Base-by-base conservation (phyloP, 2,113 vertebrate species). In the Clinocottus analis region DNA sequence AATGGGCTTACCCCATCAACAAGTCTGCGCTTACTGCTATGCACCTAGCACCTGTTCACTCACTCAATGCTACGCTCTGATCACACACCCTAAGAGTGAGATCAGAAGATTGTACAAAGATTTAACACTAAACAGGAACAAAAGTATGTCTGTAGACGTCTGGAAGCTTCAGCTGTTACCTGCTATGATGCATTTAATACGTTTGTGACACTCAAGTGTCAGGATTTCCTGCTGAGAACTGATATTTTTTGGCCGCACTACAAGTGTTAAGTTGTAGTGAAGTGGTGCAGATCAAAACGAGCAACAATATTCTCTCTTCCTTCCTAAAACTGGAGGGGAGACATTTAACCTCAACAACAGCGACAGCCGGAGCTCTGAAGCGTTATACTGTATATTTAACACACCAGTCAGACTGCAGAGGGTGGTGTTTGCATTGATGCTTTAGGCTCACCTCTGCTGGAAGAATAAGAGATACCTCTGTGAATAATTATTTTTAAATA, bases 1-100 rank as follows among this genome's bases (percentile, higher is more conserved):
- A 96, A 1, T 99, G 98, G 98, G 97, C 97, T 67, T 94, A 93
- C 37, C 70, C 89, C 10, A 27, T 87, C 78, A 99, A 98, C 47
- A 49, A 73, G 63, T 93, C 95, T 1, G 87, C 68, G 0, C n/a
- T 82, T 45, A 21, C 83, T n/a, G 70, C 83, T 75, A 78, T 91
- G 33, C 91, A 90, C 69, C 92, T 95, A 19, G 19, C 90, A 70
- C 91, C 94, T 2, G 77, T 92, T 56, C 90, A 72, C 79, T 79
- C 89, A 11, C 80, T 95, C 72, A 96, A 96, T 62, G n/a, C 69
- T 27, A 95, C 94, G 1, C 75, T 87, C 27, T 94, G 92, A 93
- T 75, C 14, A 31, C 37, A 35, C 41, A 39, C 13, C 25, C 39
- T 8, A 2, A 35, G 79, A 56, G 55, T 17, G n/a, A n/a, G n/a